phyloP scores from a whole-genome alignment of 2,797 vertebrate genomes.

The Pangasius larnaudii region DNA sequence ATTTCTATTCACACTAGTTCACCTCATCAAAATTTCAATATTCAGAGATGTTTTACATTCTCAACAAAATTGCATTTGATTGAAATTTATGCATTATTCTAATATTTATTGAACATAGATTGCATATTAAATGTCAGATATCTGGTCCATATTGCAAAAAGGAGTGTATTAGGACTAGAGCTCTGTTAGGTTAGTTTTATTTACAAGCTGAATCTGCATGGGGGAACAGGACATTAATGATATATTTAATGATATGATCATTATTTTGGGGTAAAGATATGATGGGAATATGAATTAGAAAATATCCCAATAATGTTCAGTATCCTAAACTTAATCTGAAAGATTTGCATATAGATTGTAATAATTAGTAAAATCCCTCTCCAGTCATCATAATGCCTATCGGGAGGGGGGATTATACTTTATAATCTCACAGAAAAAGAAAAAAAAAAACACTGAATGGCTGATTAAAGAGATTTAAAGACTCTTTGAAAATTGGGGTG shows the following conservation, averaged over 20 bases:
- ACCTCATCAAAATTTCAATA: conserved; percentile 65
- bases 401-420: conserved; percentile 56
- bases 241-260: conserved; percentile 34
- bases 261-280: conserved; percentile 54
- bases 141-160: background rate
- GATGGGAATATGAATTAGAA: conserved; percentile 47
- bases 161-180: conserved; percentile 2
- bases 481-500: conserved; percentile 62
- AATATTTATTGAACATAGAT: background rate
- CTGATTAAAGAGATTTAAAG: conserved; percentile 55
- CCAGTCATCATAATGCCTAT: conserved; percentile 57
- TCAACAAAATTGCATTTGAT: background rate
- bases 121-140: conserved; percentile 12
- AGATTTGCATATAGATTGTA: conserved; percentile 63
- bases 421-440: conserved; percentile 33
- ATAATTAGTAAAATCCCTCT: conserved; percentile 62
- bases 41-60: background rate
- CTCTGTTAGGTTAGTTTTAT: conserved; percentile 16
- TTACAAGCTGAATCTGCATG: conserved; percentile 10
- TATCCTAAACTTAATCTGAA: conserved; percentile 56
- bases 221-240: background rate
- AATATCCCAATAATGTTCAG: conserved; percentile 38
- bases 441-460: conserved; percentile 47
- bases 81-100: background rate
- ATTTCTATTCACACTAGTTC: conserved; percentile 48